These are phyloP conservation scores for Spatula versicolor DNA, from an alignment of 2,797 vertebrate species.

Conservation along the genomic window DNA sequence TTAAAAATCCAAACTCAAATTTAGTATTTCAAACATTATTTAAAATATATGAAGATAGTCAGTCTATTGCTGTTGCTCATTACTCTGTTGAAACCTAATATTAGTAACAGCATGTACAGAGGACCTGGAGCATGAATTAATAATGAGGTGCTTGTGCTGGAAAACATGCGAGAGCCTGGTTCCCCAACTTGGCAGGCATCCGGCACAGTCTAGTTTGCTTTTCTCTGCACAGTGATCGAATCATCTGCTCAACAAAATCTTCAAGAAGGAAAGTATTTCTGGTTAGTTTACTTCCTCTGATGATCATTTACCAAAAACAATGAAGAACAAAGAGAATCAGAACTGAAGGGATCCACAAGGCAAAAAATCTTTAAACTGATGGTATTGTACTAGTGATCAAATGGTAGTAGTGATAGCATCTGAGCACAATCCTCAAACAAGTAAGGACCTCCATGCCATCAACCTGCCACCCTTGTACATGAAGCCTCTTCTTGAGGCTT, in stretches of 20 bases:
- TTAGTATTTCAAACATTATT: conserved; percentile 75
- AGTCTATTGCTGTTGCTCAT: conserved; percentile 74
- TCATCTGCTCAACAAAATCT: conserved; percentile 56
- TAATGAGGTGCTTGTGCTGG: conserved; percentile 81
- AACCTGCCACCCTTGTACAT: not conserved
- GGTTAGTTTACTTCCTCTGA: conserved; percentile 33
- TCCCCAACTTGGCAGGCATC: conserved; percentile 68
- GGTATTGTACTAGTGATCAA: not conserved
- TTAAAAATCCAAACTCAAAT: conserved; percentile 78
- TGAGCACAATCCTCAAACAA: not conserved
- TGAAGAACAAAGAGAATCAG: not conserved
- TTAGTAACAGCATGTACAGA: conserved; percentile 81
- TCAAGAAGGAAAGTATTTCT: conserved; percentile 58
- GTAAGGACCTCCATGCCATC: not conserved
- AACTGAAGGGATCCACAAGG: not conserved
- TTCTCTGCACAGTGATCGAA: conserved; percentile 53
- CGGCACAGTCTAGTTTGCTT: conserved; percentile 40
- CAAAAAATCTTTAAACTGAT: not conserved
- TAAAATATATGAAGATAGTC: conserved; percentile 77
- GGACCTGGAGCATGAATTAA: conserved; percentile 81
- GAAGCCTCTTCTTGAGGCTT: not conserved
- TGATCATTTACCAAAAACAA: not conserved
- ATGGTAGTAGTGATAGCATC: not conserved
- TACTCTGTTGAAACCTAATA: conserved; percentile 81
- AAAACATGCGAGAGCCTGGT: conserved; percentile 73